phyloP scores from a whole-genome alignment of 2,113 vertebrate genomes.

The Perca schrenkii region DNA sequence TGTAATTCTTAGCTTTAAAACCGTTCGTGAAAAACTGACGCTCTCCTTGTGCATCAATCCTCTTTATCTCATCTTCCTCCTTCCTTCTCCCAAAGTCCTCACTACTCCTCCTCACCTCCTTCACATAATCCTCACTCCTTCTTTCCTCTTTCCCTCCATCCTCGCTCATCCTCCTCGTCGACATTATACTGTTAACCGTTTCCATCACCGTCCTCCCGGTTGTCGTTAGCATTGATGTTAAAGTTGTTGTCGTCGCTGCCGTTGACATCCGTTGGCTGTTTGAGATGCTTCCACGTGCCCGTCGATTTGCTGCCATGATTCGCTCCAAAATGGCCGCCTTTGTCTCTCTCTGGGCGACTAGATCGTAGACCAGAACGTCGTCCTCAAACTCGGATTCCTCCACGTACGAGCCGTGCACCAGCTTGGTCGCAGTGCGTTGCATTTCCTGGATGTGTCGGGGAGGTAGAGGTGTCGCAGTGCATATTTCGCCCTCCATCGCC shows the following conservation, averaged over 20 bases:
- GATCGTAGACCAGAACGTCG: constrained; percentile 92
- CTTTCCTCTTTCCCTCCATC: constrained; percentile 59
- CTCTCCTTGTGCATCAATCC: background rate
- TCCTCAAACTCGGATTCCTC: constrained; percentile 96
- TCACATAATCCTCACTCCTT: constrained; percentile 33
- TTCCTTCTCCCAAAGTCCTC: constrained; percentile 39
- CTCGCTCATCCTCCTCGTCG: constrained; percentile 55
- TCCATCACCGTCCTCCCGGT: constrained; percentile 60
- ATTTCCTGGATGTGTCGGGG: constrained; percentile 94
- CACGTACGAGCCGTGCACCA: constrained; percentile 90
- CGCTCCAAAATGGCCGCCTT: constrained; percentile 74
- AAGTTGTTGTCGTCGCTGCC: background rate
- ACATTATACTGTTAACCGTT: constrained; percentile 70
- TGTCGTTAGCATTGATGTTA: constrained; percentile 3
- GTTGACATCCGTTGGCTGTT: background rate
- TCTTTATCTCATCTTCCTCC: constrained; percentile 24
- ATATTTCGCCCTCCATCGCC: background rate
- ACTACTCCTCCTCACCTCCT: constrained; percentile 13
- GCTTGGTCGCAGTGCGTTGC: constrained; percentile 89
- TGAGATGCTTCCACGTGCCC: background rate
- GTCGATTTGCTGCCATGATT: constrained; percentile 30
- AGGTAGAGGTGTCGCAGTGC: constrained; percentile 67
- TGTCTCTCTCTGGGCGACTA: constrained; percentile 90
- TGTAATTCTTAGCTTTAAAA: constrained; percentile 47
- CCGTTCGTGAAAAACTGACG: constrained; percentile 67